Evolutionary conservation across 2,113 vertebrate species (phyloP).

Genomic region (Orthochromis indermauri): DNA sequence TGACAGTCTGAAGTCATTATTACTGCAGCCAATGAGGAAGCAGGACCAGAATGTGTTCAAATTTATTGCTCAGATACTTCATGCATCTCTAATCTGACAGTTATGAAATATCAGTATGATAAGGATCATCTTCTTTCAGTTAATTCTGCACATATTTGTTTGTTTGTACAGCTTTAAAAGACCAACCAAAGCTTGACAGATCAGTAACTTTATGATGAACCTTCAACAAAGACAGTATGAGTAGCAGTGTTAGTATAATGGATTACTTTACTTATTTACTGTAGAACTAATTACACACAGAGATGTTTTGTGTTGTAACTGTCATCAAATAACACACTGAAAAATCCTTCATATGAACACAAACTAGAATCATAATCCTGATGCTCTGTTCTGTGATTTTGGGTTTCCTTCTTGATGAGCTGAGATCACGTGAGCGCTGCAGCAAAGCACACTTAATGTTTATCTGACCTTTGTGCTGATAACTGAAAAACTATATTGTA

Average conservation of each 20-base stretch:
- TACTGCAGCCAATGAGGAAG: neutral
- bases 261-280: neutral
- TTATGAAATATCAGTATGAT: neutral
- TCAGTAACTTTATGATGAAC: neutral
- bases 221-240: neutral
- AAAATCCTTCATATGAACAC: neutral
- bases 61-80: fast-evolving
- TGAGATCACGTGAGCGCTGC: neutral
- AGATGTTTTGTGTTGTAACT: fast-evolving
- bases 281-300: neutral
- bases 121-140: neutral
- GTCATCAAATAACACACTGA: fast-evolving
- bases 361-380: neutral
- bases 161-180: neutral
- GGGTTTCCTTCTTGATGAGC: fast-evolving
- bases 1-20: neutral
- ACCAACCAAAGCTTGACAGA: neutral
- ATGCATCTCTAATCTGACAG: neutral
- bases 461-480: neutral
- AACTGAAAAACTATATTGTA: neutral
- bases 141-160: neutral
- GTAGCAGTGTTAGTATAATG: fast-evolving
- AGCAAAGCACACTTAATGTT: fast-evolving
- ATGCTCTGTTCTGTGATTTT: neutral
- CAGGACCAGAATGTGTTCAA: neutral